These are phyloP conservation scores for Dinothrombium tinctorium DNA, from an alignment of 1,140 invertebrate genomes.

Conservation along the genomic window DNA sequence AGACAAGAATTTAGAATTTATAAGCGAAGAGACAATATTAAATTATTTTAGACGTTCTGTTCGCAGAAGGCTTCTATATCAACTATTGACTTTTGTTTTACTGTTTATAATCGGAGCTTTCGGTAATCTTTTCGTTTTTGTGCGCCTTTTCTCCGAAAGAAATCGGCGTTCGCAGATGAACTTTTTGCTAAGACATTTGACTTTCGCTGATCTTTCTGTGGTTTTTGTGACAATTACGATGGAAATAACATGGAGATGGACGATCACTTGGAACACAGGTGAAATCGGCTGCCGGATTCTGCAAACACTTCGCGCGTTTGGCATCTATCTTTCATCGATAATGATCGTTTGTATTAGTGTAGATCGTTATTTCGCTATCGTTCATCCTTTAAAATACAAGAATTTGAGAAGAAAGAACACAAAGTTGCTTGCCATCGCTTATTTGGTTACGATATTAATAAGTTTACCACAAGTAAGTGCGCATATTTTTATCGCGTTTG, in stretches of 20 bases:
- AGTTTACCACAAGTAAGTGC: background rate
- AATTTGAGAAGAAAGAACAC: background rate
- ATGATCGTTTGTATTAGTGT: slow-evolving; percentile 49
- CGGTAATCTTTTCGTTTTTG: background rate
- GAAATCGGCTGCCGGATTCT: slow-evolving; percentile 44
- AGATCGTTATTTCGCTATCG: slow-evolving; percentile 22
- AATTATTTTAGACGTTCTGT: too few relatives aligned
- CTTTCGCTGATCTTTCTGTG: background rate
- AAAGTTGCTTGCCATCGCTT: background rate
- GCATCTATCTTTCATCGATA: slow-evolving; percentile 49
- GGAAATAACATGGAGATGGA: slow-evolving; percentile 39
- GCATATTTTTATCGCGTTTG: too few relatives aligned
- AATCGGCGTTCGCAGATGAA: background rate
- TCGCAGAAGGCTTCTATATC: too few relatives aligned
- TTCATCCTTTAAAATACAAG: slow-evolving; percentile 5
- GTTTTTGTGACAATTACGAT: background rate
- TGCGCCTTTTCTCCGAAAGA: background rate
- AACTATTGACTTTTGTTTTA: too few relatives aligned
- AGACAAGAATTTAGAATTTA: too few relatives aligned
- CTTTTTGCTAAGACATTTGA: background rate
- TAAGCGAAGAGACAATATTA: too few relatives aligned
- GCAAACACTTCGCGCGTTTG: slow-evolving; percentile 44
- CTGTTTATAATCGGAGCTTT: background rate
- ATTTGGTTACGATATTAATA: background rate
- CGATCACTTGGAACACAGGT: slow-evolving; percentile 45